Percentiles rank a stretch among this genome's conserved stretches.
Evolutionary conservation across 1,140 invertebrate species (phyloP).

Genomic region (Euglossa dilemma): DNA sequence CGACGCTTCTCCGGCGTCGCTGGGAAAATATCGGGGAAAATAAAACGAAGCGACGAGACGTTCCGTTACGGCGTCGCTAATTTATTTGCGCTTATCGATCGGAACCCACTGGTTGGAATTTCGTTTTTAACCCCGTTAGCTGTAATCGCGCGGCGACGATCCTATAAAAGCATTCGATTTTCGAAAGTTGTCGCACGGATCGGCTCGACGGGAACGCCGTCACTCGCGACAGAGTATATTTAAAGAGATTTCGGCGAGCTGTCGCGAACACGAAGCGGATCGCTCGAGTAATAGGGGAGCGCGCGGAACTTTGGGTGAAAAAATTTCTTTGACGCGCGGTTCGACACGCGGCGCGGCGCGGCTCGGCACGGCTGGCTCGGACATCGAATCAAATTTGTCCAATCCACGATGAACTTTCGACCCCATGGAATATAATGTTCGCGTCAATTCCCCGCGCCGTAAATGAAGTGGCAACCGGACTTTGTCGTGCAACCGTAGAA

Average conservation of each 20-base stretch:
- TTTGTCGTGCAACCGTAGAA: slow-evolving; percentile 39
- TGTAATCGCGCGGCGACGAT: not conserved
- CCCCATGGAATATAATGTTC: slow-evolving; percentile 35
- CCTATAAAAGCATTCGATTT: not conserved
- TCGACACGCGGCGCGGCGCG: not conserved
- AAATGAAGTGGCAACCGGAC: slow-evolving; percentile 50
- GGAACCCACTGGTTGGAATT: no score
- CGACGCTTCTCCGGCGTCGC: not conserved
- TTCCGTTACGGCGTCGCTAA: no score
- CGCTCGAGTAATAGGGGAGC: not conserved
- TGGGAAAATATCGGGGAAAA: no score
- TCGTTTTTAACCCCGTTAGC: not conserved
- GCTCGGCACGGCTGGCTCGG: not conserved
- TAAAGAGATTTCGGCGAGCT: not conserved
- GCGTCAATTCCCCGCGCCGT: slow-evolving; percentile 26
- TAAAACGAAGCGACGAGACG: no score
- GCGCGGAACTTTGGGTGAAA: slow-evolving; percentile 6
- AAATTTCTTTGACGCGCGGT: slow-evolving; percentile 18
- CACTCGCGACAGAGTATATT: not conserved
- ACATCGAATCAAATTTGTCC: slow-evolving; percentile 43
- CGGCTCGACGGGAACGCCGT: not conserved
- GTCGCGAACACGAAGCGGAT: not conserved
- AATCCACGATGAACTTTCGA: slow-evolving; percentile 40
- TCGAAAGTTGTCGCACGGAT: not conserved
- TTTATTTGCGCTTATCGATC: no score